Evolutionary conservation across 1,140 invertebrate genomes (phyloP), one percentile per base, ranked within the genome.

Genomic region (Nomia melanderi): DNA sequence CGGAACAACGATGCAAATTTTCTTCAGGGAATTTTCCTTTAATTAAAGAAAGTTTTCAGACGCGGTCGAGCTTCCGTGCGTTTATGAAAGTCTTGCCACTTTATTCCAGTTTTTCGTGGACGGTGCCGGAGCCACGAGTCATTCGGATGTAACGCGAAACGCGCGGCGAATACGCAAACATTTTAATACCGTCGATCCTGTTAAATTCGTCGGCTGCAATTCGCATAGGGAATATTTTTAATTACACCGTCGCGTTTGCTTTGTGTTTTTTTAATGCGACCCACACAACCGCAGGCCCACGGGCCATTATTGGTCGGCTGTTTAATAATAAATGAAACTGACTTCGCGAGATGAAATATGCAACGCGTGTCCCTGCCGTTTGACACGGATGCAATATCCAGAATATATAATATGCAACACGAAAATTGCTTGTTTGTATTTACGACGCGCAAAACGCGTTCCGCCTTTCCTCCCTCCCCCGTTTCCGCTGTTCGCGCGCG

Each of bases 151-250:
- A 50, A 53, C 20, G 47, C 17, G 20, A 33, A n/a, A 23, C 17
- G 44, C 41, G 39, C 14, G 4, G 23, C 1, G 31, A 14, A 33
- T 25, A 23, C 20, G 64, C 4, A 54, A 67, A 54, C 23, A 14
- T 54, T 67, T 67, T 67, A 27, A 33, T 59, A 33, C n/a, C 31
- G 20, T 6, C 31, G 29, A 59, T 31, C 29, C 25, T 12, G 9
- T 59, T 59, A 33, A 29, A 20, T 70, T 44, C 54, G 36, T 41
- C 59, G 2, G 4, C 5, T 5, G 23, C 25, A 17, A 54, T 67
- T 67, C 54, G 54, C 54, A 57, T 59, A 57, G 54, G 20, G 59
- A 56, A 70, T 56, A 44, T 20, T 41, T 17, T 70, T 57, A 57
- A 59, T 70, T 41, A 11, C 14, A 17, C 17, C 11, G 36, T 23